Evolutionary conservation across 1,140 invertebrate genomes (phyloP), one percentile per base, ranked within the genome.

Genomic region (Arctopsyche grandis): DNA sequence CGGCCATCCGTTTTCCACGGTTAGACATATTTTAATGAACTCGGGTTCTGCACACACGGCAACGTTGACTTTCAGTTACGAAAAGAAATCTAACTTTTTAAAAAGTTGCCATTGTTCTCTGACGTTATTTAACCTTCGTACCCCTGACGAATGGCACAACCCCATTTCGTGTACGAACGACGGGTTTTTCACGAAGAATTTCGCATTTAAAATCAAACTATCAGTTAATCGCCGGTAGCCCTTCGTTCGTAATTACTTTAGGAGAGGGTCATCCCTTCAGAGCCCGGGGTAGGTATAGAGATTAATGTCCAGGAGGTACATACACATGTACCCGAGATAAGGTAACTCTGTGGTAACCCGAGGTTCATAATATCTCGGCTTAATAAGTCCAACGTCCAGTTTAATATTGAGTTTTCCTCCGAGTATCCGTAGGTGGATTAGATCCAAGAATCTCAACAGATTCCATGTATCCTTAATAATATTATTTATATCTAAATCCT

Each of bases 181-280:
- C 52, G 10, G 3, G 10, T n/a, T 16, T 4, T 21, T 1, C 10
- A 4, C 7, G 29, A 7, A 38, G 29, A 38, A 38, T 38, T 38
- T 38, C 7, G 29, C 7, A 38, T 38, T 38, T 38, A 38, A 38
- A 38, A 52, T 16, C 26, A 76, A 76, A 76, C 74, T 76, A 29
- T 46, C 44, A 56, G 21, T 58, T 75, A 75, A 63, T 76, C 74
- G 43, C 56, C 44, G 16, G 46, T 21, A 38, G 52, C 69, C 80
- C 75, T 79, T 77, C 56, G 73, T 43, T 74, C 79, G 77, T 82
- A 82, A 82, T 82, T 82, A 79, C 81, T 82, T 82, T 82, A 80
- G 70, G 71, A 82, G 21, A 38, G 79, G 81, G 79, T 82, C 79
- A 79, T 79, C 81, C 81, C 81, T 82, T 78, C 38, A 26, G 63